phyloP scores from a whole-genome alignment of 2,888 invertebrate genomes.

The Rhamnusium bicolor region DNA sequence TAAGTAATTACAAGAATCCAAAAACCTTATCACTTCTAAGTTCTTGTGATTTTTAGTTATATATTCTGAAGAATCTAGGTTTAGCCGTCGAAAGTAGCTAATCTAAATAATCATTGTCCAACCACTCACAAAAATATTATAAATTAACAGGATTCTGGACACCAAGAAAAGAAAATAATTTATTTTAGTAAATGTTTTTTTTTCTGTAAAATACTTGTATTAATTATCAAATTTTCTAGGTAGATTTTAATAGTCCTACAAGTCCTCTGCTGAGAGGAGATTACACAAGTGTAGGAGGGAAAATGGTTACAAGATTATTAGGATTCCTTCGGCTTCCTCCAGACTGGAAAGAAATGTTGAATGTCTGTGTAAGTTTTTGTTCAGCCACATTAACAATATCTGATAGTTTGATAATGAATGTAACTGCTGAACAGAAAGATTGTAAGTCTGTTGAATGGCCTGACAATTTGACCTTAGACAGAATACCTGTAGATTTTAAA shows the following conservation, averaged over 20 bases:
- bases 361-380: constrained; percentile 86
- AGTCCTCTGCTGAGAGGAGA: constrained; percentile 80
- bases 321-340: constrained; percentile 89
- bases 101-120: too few species aligned
- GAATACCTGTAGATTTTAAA: constrained; percentile 71
- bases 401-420: constrained; percentile 71
- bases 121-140: too few species aligned
- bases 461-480: constrained; percentile 57
- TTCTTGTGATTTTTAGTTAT: too few species aligned
- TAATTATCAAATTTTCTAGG: constrained; percentile 53
- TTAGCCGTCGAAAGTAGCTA: too few species aligned
- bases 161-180: too few species aligned
- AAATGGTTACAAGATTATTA: constrained; percentile 82
- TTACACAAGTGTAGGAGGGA: constrained; percentile 77
- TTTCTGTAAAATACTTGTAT: too few species aligned
- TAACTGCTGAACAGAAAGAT: constrained; percentile 79
- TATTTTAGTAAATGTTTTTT: too few species aligned
- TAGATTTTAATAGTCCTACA: constrained; percentile 83
- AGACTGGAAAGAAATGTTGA: constrained; percentile 83
- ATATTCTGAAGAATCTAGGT: too few species aligned
- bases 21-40: too few species aligned
- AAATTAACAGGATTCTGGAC: too few species aligned
- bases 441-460: constrained; percentile 82
- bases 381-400: constrained; percentile 79
- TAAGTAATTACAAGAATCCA: too few species aligned